Evolutionary conservation across 2,888 invertebrate species (phyloP).

Genomic region (Epinotia ramella): DNA sequence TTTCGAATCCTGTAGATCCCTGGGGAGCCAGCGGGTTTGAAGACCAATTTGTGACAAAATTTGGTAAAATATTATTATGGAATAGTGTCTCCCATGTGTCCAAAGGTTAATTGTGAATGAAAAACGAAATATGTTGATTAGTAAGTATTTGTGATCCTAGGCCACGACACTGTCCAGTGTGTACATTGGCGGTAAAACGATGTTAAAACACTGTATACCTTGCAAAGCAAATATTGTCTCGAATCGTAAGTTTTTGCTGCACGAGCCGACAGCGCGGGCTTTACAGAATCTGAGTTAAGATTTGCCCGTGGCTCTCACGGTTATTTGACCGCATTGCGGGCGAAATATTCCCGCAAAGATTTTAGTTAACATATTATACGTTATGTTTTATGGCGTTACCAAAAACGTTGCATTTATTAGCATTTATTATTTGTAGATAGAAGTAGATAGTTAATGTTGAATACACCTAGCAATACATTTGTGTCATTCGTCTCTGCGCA

Average conservation of each 20-base stretch:
- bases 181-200: neutral
- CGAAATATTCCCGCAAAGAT: too few species aligned
- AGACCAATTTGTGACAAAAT: too few species aligned
- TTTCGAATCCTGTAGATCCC: too few species aligned
- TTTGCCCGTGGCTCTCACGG: neutral
- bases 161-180: neutral
- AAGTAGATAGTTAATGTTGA: slow-evolving; percentile 43
- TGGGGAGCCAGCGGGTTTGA: too few species aligned
- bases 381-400: slow-evolving; percentile 24
- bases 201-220: neutral
- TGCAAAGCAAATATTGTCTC: neutral
- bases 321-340: neutral
- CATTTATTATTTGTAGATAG: slow-evolving; percentile 46
- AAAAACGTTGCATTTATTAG: slow-evolving; percentile 51
- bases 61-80: too few species aligned
- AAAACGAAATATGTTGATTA: neutral
- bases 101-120: neutral
- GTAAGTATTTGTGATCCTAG: neutral
- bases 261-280: neutral
- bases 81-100: too few species aligned
- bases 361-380: neutral
- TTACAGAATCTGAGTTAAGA: neutral
- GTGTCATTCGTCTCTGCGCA: slow-evolving; percentile 54
- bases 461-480: slow-evolving; percentile 29
- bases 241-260: neutral